These are phyloP conservation scores for Seira sanloemensis DNA, from an alignment of 2,888 invertebrate species.

Conservation along the genomic window DNA sequence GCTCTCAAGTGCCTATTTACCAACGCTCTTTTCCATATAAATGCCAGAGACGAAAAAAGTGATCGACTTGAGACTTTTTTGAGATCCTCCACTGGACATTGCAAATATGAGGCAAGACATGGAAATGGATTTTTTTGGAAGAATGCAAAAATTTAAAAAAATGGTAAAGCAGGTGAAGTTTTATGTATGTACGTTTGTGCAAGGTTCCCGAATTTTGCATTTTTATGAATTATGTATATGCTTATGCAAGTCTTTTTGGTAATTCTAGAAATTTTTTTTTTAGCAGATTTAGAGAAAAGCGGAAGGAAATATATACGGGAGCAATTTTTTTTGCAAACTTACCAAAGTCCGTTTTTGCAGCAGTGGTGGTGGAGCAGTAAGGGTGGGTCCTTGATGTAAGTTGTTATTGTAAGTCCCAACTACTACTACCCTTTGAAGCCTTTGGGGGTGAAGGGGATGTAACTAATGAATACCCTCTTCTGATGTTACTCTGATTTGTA, in stretches of 20 bases:
- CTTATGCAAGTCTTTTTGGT: background rate
- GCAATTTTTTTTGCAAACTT: background rate
- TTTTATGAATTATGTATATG: background rate
- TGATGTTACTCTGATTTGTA: slow-evolving; percentile 23
- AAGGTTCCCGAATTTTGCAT: background rate
- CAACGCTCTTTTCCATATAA: slow-evolving; percentile 3
- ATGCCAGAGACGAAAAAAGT: too few species aligned
- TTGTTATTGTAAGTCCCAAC: too few species aligned
- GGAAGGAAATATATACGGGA: background rate
- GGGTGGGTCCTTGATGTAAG: too few species aligned
- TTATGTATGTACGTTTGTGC: too few species aligned
- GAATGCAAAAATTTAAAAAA: too few species aligned
- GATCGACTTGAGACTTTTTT: too few species aligned
- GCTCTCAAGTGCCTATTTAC: slow-evolving; percentile 36
- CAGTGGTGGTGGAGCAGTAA: background rate
- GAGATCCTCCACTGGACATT: too few species aligned
- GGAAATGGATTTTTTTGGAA: too few species aligned
- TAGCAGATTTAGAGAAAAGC: background rate
- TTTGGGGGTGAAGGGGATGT: slow-evolving; percentile 19
- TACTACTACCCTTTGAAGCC: too few species aligned
- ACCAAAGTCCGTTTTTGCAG: background rate
- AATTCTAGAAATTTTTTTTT: background rate
- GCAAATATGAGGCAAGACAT: too few species aligned
- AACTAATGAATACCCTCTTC: background rate
- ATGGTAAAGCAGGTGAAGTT: too few species aligned